phyloP scores from a whole-genome alignment of 2,113 vertebrate genomes.

The Pimephales promelas region DNA sequence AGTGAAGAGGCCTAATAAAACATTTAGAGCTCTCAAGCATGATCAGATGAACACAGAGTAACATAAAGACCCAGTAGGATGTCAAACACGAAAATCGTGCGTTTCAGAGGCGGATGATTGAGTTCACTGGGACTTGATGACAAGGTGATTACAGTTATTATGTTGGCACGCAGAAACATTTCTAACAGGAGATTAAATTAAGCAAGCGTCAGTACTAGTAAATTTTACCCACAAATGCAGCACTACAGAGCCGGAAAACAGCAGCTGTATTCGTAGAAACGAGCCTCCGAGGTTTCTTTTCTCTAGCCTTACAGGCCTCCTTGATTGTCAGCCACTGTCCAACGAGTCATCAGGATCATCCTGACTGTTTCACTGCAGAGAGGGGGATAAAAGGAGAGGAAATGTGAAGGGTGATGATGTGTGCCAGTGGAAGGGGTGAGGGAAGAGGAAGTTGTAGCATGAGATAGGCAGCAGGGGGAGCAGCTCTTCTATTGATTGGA shows the following conservation, averaged over 20 bases:
- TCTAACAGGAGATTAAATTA: conserved; percentile 33
- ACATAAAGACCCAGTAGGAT: conserved; percentile 22
- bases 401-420: conserved; percentile 75
- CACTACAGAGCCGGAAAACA: background rate
- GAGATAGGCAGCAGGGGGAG: conserved; percentile 84
- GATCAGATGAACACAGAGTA: background rate
- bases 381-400: conserved; percentile 69
- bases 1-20: conserved; percentile 70
- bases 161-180: conserved; percentile 16
- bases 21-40: conserved; percentile 42
- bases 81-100: conserved; percentile 17
- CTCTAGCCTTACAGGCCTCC: conserved; percentile 72
- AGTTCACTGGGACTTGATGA: conserved; percentile 30
- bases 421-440: conserved; percentile 71
- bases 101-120: conserved; percentile 33
- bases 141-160: conserved; percentile 37
- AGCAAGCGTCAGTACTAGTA: conserved; percentile 1
- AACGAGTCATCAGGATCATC: conserved; percentile 84
- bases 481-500: conserved; percentile 79
- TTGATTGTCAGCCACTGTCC: conserved; percentile 84
- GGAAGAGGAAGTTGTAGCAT: conserved; percentile 65
- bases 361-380: conserved; percentile 75
- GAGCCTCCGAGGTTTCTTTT: conserved; percentile 69
- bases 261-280: background rate
- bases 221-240: conserved; percentile 37